A percentile compares a stretch with the other conserved stretches of the same genome.
Evolutionary conservation across 2,888 invertebrate species (phyloP).

Genomic region (Lasioglossum malachurum): DNA sequence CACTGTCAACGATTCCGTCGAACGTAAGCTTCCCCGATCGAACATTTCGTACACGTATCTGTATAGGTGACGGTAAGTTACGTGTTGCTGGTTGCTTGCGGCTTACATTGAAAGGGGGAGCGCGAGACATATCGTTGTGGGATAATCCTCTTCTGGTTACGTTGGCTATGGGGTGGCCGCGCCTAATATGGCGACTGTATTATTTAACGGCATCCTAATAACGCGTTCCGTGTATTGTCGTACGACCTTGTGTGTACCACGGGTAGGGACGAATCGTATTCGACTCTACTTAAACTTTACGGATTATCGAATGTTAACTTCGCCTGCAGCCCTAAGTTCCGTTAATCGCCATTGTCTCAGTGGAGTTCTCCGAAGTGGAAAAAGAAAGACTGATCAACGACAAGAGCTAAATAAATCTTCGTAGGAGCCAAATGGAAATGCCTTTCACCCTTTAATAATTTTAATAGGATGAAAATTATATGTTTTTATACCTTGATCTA

Average conservation of each 20-base stretch:
- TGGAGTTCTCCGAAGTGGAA: too few species aligned
- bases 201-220: slow-evolving; percentile 82
- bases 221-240: slow-evolving; percentile 67
- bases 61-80: slow-evolving; percentile 24
- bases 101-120: slow-evolving; percentile 48
- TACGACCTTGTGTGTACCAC: slow-evolving; percentile 25
- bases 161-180: slow-evolving; percentile 73
- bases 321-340: not conserved
- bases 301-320: slow-evolving; percentile 23
- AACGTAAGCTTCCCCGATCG: slow-evolving; percentile 28
- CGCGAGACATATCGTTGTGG: slow-evolving; percentile 78
- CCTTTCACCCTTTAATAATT: too few species aligned
- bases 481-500: too few species aligned
- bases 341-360: not conserved
- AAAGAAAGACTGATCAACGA: not conserved
- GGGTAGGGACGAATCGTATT: slow-evolving; percentile 31
- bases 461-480: too few species aligned
- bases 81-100: slow-evolving; percentile 39
- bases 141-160: slow-evolving; percentile 78
- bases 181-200: slow-evolving; percentile 80
- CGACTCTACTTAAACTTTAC: slow-evolving; percentile 38
- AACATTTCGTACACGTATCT: slow-evolving; percentile 7
- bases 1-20: slow-evolving; percentile 48
- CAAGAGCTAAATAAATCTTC: too few species aligned
- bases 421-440: too few species aligned